Evolutionary conservation across 2,113 vertebrate genomes (phyloP).

Genomic region (Eurystomus gularis): DNA sequence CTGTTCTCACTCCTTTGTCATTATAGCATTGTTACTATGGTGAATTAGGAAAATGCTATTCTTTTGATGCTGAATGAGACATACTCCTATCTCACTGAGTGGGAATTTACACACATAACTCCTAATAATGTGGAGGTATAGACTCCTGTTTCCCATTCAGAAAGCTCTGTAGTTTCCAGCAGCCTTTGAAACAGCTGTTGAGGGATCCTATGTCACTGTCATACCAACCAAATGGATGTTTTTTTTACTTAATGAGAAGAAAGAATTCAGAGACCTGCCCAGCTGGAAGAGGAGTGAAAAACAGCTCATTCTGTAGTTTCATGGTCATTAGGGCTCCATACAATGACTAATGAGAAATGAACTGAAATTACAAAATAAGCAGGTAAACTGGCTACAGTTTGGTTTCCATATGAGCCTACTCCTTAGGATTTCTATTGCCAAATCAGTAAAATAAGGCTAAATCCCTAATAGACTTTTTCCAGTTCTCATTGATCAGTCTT

Average conservation of each 20-base stretch:
- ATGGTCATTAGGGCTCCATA: constrained; percentile 8
- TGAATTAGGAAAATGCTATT: constrained; percentile 26
- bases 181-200: constrained; percentile 45
- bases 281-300: constrained; percentile 60
- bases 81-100: neutral
- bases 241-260: constrained; percentile 67
- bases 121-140: neutral
- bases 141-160: neutral
- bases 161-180: constrained; percentile 38
- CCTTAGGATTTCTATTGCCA: neutral
- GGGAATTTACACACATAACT: neutral
- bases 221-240: constrained; percentile 35
- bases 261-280: constrained; percentile 59
- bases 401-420: neutral
- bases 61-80: constrained; percentile 22
- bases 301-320: constrained; percentile 20
- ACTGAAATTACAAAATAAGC: constrained; percentile 16
- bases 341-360: constrained; percentile 44
- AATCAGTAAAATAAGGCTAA: neutral
- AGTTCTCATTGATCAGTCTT: neutral
- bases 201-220: constrained; percentile 58
- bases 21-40: constrained; percentile 31
- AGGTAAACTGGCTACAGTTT: constrained; percentile 1
- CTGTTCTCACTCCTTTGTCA: neutral
- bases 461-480: neutral